phyloP scores from a whole-genome alignment of 2,888 invertebrate genomes.

The Eulithis prunata region DNA sequence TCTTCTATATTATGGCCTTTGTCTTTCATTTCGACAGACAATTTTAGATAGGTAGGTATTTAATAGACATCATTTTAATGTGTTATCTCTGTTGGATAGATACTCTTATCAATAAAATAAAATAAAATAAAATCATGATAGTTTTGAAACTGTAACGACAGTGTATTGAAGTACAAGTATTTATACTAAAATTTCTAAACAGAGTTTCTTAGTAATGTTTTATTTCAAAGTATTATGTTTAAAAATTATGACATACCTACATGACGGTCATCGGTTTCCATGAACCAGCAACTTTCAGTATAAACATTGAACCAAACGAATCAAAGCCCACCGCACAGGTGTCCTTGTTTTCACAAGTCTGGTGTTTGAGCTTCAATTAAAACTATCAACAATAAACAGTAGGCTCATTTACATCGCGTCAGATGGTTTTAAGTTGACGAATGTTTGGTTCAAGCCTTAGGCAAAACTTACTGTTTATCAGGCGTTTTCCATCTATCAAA shows the following conservation, averaged over 20 bases:
- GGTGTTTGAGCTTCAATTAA: slow-evolving; percentile 66
- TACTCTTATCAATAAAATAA: no score
- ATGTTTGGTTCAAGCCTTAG: slow-evolving; percentile 42
- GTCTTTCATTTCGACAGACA: no score
- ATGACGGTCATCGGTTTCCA: background rate
- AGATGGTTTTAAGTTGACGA: slow-evolving; percentile 64
- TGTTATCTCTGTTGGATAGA: no score
- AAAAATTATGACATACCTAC: background rate
- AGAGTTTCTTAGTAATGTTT: no score
- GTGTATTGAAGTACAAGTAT: no score
- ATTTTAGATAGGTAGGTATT: no score
- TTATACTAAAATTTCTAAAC: no score
- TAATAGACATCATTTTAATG: no score
- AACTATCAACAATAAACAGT: slow-evolving; percentile 71
- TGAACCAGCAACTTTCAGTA: background rate
- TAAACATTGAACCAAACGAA: slow-evolving; percentile 24
- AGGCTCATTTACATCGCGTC: slow-evolving; percentile 66
- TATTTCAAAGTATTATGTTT: background rate
- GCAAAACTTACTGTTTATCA: background rate
- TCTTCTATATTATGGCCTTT: no score
- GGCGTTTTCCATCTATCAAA: no score
- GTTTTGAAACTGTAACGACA: no score
- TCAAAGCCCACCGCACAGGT: slow-evolving; percentile 54
- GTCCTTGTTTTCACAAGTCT: slow-evolving; percentile 61
- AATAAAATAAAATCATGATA: no score